Percentiles rank a stretch among this genome's conserved stretches.
These are phyloP conservation scores for Megaceryle torquata DNA, from an alignment of 2,113 vertebrate genomes.

Conservation along the genomic window DNA sequence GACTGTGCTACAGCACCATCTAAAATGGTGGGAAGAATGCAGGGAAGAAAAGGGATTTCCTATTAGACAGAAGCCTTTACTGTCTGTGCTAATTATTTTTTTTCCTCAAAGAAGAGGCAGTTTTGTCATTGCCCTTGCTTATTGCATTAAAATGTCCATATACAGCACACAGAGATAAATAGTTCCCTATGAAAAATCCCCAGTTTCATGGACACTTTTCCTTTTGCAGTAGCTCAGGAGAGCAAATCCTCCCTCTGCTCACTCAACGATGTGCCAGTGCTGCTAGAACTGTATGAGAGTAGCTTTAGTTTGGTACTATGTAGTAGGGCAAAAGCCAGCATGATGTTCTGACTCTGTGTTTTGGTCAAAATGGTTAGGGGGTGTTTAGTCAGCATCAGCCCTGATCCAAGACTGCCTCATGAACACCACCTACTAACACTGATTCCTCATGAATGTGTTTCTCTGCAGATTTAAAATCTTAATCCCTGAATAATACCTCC, in stretches of 20 bases:
- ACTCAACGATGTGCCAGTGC: background rate
- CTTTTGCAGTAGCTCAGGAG: background rate
- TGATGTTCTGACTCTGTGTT: background rate
- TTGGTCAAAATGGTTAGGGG: background rate
- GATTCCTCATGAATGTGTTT: background rate
- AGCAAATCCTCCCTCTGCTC: background rate
- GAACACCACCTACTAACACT: background rate
- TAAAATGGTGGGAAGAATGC: slow-evolving; percentile 13
- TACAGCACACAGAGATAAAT: background rate
- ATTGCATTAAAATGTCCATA: background rate
- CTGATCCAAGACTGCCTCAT: rapidly evolving
- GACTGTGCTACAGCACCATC: slow-evolving; percentile 48
- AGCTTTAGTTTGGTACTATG: rapidly evolving
- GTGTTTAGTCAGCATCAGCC: background rate
- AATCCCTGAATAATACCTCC: background rate
- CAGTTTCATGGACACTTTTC: background rate
- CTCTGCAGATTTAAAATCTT: slow-evolving; percentile 9
- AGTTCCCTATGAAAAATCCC: background rate
- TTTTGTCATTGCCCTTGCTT: background rate
- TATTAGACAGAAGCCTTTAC: background rate
- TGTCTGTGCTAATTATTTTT: background rate
- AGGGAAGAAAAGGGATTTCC: slow-evolving; percentile 10
- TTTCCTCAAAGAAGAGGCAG: background rate
- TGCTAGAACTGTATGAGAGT: background rate
- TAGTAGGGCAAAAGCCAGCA: background rate